Evolutionary conservation across 2,888 invertebrate species (phyloP).

Genomic region (Metellina segmentata): DNA sequence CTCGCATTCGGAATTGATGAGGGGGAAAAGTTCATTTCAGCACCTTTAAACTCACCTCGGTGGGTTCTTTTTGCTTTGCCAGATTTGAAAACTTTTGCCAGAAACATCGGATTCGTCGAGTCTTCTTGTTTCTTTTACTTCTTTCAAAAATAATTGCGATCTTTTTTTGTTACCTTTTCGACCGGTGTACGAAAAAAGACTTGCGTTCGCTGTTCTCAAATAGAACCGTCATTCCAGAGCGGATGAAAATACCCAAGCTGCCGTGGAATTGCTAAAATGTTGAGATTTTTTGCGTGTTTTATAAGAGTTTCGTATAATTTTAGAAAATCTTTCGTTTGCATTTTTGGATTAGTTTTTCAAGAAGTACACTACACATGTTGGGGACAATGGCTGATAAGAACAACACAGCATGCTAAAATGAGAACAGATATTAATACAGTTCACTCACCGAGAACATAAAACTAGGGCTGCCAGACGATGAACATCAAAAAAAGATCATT

Average conservation of each 20-base stretch:
- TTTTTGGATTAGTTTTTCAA: too few relatives aligned
- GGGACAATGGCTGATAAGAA: too few relatives aligned
- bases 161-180: not conserved
- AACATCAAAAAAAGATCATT: too few relatives aligned
- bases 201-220: not conserved
- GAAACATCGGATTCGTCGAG: slow-evolving; percentile 8
- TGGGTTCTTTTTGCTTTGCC: not conserved
- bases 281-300: too few relatives aligned
- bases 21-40: not conserved
- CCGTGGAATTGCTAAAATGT: too few relatives aligned
- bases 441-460: too few relatives aligned
- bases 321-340: too few relatives aligned
- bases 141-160: not conserved
- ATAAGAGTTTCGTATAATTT: too few relatives aligned
- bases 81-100: slow-evolving; percentile 29
- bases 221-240: not conserved
- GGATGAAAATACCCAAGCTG: not conserved
- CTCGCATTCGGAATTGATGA: not conserved
- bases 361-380: too few relatives aligned
- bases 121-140: not conserved
- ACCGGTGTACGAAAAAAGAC: not conserved
- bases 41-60: slow-evolving; percentile 2
- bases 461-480: too few relatives aligned
- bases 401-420: too few relatives aligned
- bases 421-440: too few relatives aligned